Conservation (phyloP, 2,797 vertebrate genomes). For the Amazona ochrocephala region DNA sequence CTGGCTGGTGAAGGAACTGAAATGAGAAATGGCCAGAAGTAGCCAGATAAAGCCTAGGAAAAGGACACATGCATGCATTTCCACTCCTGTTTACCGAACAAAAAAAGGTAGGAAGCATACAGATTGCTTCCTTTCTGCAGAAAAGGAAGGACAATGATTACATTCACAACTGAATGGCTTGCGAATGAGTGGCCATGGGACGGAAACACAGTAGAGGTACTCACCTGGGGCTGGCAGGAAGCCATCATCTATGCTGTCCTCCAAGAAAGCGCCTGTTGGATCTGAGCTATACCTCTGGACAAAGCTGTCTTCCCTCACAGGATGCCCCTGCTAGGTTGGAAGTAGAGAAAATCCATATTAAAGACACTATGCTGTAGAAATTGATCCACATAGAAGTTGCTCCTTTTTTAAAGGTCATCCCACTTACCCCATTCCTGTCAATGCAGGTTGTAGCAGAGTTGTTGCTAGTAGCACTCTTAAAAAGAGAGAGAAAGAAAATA, state of each 20-base stretch:
- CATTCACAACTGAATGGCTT: neutral
- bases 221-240: slow-evolving; percentile 88
- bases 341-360: neutral
- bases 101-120: neutral
- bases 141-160: neutral
- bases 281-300: slow-evolving; percentile 90
- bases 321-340: slow-evolving; percentile 79
- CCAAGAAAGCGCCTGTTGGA: slow-evolving; percentile 78
- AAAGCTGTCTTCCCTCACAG: slow-evolving; percentile 86
- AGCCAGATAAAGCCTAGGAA: neutral
- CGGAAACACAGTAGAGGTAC: neutral
- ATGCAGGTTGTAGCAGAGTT: slow-evolving; percentile 82
- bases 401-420: neutral
- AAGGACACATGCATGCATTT: neutral
- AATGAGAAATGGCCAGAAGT: neutral
- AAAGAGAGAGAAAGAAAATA: slow-evolving; percentile 9
- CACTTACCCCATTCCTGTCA: slow-evolving; percentile 87
- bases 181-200: neutral
- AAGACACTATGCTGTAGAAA: neutral
- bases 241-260: slow-evolving; percentile 80
- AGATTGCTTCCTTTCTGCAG: neutral
- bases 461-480: slow-evolving; percentile 90
- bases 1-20: neutral
- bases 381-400: neutral
- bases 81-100: neutral